Evolutionary conservation across 2,113 vertebrate genomes (phyloP).

Genomic region (Oryzias curvinotus): DNA sequence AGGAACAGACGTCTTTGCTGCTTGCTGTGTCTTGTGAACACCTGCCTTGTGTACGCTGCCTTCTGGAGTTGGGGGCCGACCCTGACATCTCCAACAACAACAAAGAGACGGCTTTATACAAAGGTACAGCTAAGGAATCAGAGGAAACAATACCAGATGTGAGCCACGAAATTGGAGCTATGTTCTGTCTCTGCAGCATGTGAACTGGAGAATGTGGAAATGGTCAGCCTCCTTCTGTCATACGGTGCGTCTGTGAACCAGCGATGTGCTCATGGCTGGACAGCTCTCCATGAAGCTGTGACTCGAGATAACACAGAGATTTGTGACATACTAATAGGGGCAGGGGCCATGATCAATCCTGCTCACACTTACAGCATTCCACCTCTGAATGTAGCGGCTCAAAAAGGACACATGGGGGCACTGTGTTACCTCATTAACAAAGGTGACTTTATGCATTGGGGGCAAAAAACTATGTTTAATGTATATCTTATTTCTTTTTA

Average conservation of each 20-base stretch:
- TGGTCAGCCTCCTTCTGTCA: conserved; percentile 80
- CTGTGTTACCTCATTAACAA: conserved; percentile 82
- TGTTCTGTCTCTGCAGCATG: conserved; percentile 81
- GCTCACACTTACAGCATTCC: conserved; percentile 86
- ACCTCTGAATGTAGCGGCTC: conserved; percentile 90
- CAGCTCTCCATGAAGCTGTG: conserved; percentile 90
- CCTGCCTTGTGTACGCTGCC: conserved; percentile 81
- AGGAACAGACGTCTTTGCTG: conserved; percentile 90
- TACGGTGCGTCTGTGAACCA: conserved; percentile 88
- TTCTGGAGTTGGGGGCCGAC: conserved; percentile 89
- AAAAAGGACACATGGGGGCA: conserved; percentile 84
- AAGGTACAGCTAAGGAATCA: conserved; percentile 76
- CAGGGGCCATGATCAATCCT: conserved; percentile 85
- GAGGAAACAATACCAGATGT: neutral
- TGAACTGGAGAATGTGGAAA: conserved; percentile 83
- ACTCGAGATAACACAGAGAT: conserved; percentile 84
- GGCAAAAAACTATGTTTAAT: neutral
- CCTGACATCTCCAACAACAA: conserved; percentile 91
- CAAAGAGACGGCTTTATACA: conserved; percentile 92
- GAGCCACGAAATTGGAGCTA: neutral
- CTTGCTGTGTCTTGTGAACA: conserved; percentile 84
- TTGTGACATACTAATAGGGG: conserved; percentile 84
- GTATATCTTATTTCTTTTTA: neutral
- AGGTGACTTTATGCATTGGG: conserved; percentile 46
- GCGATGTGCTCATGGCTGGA: conserved; percentile 90